Conservation (phyloP, 2,888 invertebrate species). For the Chouioia cunea region DNA sequence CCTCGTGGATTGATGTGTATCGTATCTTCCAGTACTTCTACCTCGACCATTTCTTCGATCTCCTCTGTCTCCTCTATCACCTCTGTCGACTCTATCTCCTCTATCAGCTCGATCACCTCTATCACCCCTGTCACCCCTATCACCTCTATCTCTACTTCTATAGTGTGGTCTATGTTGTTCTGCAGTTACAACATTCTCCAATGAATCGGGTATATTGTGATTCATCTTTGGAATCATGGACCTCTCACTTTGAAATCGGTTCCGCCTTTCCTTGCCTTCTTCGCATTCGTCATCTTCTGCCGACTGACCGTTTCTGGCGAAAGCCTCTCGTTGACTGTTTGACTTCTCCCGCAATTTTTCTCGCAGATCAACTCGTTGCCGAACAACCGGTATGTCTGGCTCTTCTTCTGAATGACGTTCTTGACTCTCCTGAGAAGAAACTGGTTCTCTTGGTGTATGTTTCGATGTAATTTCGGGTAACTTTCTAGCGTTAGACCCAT, state of each 20-base stretch:
- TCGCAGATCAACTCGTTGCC: constrained; percentile 58
- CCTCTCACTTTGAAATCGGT: constrained; percentile 64
- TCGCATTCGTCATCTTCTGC: constrained; percentile 64
- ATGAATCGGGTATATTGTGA: constrained; percentile 63
- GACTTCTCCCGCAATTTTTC: constrained; percentile 61
- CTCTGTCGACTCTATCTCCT: constrained; percentile 48
- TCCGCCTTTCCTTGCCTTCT: constrained; percentile 63
- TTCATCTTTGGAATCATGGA: constrained; percentile 62
- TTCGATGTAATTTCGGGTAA: constrained; percentile 1
- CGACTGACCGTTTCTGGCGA: constrained; percentile 57
- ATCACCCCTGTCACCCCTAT: constrained; percentile 57
- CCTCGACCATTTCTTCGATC: constrained; percentile 36
- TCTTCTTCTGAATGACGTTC: constrained; percentile 38
- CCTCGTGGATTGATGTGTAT: constrained; percentile 53
- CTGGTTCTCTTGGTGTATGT: constrained; percentile 28
- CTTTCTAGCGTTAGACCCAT: constrained; percentile 2
- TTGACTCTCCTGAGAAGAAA: constrained; percentile 30
- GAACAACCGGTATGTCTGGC: constrained; percentile 45
- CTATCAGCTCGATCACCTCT: constrained; percentile 53
- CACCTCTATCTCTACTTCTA: constrained; percentile 54
- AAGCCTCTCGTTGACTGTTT: constrained; percentile 54
- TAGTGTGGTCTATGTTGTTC: constrained; percentile 57
- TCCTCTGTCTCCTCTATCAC: constrained; percentile 26
- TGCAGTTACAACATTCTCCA: constrained; percentile 64
- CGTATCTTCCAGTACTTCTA: constrained; percentile 56